Conservation (phyloP, 2,888 invertebrate species). For the Strigamia transsilvanica region DNA sequence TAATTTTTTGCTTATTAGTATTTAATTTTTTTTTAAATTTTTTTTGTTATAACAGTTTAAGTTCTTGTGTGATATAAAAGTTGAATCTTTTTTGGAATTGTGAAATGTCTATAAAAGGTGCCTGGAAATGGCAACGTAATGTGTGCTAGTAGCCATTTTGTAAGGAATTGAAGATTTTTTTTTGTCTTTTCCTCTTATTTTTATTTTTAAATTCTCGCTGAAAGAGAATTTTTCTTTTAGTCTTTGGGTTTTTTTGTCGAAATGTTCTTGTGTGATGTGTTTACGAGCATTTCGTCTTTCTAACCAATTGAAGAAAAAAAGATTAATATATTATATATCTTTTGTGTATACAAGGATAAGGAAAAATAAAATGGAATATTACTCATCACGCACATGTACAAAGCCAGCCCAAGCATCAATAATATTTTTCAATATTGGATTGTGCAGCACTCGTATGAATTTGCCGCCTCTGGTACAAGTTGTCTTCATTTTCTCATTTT, state of each 20-base stretch:
- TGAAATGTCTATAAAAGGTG: slow-evolving; percentile 26
- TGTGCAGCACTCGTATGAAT: slow-evolving; percentile 26
- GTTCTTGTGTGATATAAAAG: slow-evolving; percentile 13
- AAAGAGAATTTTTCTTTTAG: background rate
- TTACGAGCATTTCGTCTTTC: slow-evolving; percentile 36
- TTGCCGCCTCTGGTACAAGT: slow-evolving; percentile 32
- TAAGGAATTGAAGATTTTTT: slow-evolving; percentile 23
- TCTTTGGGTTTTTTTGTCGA: background rate
- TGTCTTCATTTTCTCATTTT: slow-evolving; percentile 25
- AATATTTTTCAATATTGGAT: slow-evolving; percentile 47
- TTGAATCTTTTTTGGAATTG: slow-evolving; percentile 17
- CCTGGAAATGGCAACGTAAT: slow-evolving; percentile 41
- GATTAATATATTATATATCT: background rate
- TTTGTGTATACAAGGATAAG: background rate
- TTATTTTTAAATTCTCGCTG: background rate
- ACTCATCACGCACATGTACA: slow-evolving; percentile 10
- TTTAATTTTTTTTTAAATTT: background rate
- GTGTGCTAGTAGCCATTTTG: slow-evolving; percentile 46
- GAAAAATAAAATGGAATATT: slow-evolving; percentile 12
- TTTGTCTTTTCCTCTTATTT: background rate
- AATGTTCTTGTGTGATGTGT: slow-evolving; percentile 16
- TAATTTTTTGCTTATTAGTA: background rate
- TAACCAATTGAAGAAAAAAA: background rate
- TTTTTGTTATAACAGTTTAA: background rate
- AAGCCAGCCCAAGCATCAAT: slow-evolving; percentile 24